Evolutionary conservation across 2,888 invertebrate genomes (phyloP).

Genomic region (Hanleya hanleyi): DNA sequence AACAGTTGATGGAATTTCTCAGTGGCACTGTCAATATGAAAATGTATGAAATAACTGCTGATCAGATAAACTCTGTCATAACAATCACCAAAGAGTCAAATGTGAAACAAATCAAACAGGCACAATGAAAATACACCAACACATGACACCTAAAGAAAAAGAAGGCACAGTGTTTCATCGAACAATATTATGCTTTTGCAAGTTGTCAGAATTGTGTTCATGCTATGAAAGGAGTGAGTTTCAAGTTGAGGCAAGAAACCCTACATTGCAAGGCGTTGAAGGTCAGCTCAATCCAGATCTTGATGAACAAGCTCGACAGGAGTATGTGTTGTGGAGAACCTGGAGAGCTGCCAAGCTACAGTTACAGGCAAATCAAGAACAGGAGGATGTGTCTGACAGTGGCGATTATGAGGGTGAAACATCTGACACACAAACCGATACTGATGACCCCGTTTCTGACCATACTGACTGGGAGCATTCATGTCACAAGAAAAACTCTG

Average conservation of each 20-base stretch:
- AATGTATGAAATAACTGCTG: not conserved
- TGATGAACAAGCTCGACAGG: not conserved
- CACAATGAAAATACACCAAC: too few species aligned
- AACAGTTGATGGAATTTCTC: conserved; percentile 4
- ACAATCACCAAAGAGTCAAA: not conserved
- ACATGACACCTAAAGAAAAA: too few species aligned
- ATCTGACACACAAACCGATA: not conserved
- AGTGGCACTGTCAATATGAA: not conserved
- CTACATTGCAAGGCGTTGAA: too few species aligned
- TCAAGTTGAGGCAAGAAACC: too few species aligned
- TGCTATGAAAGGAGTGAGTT: too few species aligned
- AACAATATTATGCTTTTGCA: too few species aligned
- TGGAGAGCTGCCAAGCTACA: conserved; percentile 19
- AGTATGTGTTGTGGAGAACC: conserved; percentile 19
- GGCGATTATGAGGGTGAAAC: not conserved
- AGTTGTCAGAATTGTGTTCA: too few species aligned
- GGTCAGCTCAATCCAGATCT: not conserved
- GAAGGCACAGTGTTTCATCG: too few species aligned
- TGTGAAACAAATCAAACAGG: not conserved
- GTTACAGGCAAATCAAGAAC: too few species aligned
- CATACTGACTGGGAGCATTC: too few species aligned
- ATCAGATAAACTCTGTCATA: not conserved
- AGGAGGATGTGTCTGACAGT: not conserved
- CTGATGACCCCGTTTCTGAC: too few species aligned
- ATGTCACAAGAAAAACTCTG: too few species aligned